Base-by-base conservation (phyloP, 2,797 vertebrate genomes). In the Oreortyx pictus region DNA sequence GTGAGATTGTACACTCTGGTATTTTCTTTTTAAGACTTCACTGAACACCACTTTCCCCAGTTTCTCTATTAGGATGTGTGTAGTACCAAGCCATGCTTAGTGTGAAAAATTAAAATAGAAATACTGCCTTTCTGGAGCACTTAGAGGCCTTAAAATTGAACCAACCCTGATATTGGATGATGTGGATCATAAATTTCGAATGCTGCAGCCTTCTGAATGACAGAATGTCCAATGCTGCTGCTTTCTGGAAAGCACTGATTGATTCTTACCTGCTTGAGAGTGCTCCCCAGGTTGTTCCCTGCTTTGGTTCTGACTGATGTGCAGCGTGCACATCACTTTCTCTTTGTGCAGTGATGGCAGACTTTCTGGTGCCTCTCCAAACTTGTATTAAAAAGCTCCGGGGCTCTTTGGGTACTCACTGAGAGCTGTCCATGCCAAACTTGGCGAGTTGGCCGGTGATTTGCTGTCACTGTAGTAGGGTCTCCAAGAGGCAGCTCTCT, bases 401-500 rank as follows among this genome's bases (percentile, higher is more conserved):
- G 47, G 72, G 27, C 47, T n/a, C 89, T 71, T 64, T 67, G 81
- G 70, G 76, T 86, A 4, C 46, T 72, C 41, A 41, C 68, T 47
- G 60, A 80, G 74, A 24, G 70, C 39, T 1, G 9, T 52, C 89
- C 67, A 0, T 1, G 5, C 82, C 61, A 59, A 41, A 65, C 33
- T 37, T 77, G 66, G 52, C 24, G 22, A 44, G 77, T 11, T 70
- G 74, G 50, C 56, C 17, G 41, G 23, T 73, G 68, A 43, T 67
- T 62, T 68, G 65, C 82, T 64, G 67, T 86, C 91, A 23, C 60
- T 89, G 37, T 71, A 67, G 74, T 27, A 70, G 60, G 50, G 65
- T 92, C 85, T 96, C 88, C 67, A 70, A 76, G 88, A 91, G 86
- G 65, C 86, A 67, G 71, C 72, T 68, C 82, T 88, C 78, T 81